Percentiles rank a stretch among this genome's conserved stretches.
phyloP scores from a whole-genome alignment of 2,888 invertebrate genomes.

The Ophion ventricosus region DNA sequence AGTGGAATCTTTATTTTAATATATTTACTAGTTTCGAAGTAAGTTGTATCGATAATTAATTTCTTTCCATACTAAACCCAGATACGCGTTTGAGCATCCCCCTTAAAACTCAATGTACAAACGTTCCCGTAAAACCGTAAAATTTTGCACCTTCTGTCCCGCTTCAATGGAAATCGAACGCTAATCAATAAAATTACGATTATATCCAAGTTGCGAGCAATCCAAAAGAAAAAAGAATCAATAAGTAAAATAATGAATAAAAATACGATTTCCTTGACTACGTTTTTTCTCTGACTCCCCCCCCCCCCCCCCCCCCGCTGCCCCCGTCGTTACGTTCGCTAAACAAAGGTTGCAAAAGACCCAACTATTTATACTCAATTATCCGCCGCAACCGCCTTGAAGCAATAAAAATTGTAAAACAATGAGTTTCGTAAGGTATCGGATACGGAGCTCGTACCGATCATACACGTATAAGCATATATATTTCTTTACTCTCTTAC shows the following conservation, averaged over 20 bases:
- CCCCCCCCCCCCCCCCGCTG: no score
- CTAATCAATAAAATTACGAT: no score
- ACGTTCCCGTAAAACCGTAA: not conserved
- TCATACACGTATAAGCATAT: not conserved
- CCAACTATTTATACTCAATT: constrained; percentile 38
- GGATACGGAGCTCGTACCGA: constrained; percentile 29
- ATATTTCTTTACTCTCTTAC: constrained; percentile 30
- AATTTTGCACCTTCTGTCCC: not conserved
- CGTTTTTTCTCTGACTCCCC: not conserved
- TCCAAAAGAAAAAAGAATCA: no score
- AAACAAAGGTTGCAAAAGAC: constrained; percentile 28
- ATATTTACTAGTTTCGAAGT: no score
- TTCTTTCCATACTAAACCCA: no score
- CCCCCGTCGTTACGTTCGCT: constrained; percentile 7
- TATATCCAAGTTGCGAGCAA: no score
- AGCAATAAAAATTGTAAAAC: constrained; percentile 48
- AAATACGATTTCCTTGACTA: not conserved
- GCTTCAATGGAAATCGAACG: no score
- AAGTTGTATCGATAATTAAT: no score
- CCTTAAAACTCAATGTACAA: no score
- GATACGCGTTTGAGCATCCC: no score
- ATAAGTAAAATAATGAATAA: no score
- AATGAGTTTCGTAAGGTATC: constrained; percentile 55
- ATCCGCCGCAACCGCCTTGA: constrained; percentile 50
- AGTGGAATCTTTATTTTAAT: no score